phyloP scores from a whole-genome alignment of 2,888 invertebrate genomes.

The Spatulosminthurus flaviceps region DNA sequence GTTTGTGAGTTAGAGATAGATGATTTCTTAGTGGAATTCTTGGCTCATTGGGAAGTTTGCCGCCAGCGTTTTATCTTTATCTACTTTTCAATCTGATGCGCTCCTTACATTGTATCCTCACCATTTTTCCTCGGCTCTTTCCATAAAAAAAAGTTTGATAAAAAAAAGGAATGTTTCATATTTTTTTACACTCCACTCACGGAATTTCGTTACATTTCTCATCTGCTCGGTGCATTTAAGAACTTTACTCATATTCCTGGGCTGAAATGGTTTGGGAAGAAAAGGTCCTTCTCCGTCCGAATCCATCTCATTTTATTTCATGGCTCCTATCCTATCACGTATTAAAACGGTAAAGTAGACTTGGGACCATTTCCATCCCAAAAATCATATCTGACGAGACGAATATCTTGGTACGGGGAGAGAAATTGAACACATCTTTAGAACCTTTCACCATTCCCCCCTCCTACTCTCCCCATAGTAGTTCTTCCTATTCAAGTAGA shows the following conservation, averaged over 20 bases:
- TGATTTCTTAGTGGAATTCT: not conserved
- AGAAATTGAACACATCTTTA: not conserved
- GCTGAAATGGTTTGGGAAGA: not conserved
- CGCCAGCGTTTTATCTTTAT: slow-evolving; percentile 18
- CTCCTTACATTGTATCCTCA: not conserved
- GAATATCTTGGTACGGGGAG: not conserved
- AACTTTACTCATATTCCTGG: not conserved
- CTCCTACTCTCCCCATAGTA: not conserved
- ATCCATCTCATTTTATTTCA: slow-evolving; percentile 18
- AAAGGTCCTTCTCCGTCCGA: not conserved
- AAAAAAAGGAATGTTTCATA: slow-evolving; percentile 2
- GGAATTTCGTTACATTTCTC: slow-evolving; percentile 14
- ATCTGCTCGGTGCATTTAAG: not conserved
- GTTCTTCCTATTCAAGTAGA: not conserved
- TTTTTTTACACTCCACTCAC: slow-evolving; percentile 16
- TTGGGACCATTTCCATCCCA: not conserved
- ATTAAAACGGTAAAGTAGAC: slow-evolving; percentile 18
- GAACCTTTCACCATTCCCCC: not conserved
- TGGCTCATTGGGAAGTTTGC: not conserved
- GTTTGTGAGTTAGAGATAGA: not conserved
- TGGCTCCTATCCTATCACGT: not conserved
- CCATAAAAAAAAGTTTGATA: slow-evolving; percentile 14
- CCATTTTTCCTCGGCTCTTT: not conserved
- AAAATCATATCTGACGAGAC: not conserved
- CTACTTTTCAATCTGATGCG: slow-evolving; percentile 12